phyloP scores from a whole-genome alignment of 2,797 vertebrate species.

The Acropternis orthonyx region DNA sequence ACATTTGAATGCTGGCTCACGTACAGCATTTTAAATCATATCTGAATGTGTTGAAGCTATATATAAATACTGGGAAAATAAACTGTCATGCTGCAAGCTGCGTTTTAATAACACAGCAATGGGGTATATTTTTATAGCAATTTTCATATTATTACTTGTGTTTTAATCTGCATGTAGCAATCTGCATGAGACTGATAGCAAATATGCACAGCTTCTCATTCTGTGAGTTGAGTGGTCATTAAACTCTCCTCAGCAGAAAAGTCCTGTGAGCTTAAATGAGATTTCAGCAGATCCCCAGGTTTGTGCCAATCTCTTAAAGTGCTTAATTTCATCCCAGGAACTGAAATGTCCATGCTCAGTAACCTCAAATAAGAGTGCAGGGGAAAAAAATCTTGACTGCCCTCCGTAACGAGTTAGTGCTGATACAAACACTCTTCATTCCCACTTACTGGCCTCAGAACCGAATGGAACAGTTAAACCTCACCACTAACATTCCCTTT shows the following conservation, averaged over 20 bases:
- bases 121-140: not conserved
- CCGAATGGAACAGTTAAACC: not conserved
- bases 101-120: slow-evolving; percentile 12
- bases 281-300: not conserved
- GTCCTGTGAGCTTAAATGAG: not conserved
- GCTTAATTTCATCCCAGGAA: not conserved
- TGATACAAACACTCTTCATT: not conserved
- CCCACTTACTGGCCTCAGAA: not conserved
- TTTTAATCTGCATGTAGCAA: not conserved
- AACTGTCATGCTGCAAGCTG: slow-evolving; percentile 13
- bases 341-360: not conserved
- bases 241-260: not conserved
- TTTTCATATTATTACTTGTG: not conserved
- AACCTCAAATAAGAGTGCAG: not conserved
- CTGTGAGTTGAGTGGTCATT: not conserved
- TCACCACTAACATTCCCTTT: not conserved
- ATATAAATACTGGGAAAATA: slow-evolving; percentile 14
- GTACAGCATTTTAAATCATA: not conserved
- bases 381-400: not conserved
- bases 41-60: not conserved
- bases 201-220: not conserved
- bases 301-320: not conserved
- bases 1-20: not conserved
- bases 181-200: not conserved
- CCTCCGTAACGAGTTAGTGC: not conserved